Base-by-base conservation (phyloP, 2,797 vertebrate species). In the Pipistrellus kuhlii region DNA sequence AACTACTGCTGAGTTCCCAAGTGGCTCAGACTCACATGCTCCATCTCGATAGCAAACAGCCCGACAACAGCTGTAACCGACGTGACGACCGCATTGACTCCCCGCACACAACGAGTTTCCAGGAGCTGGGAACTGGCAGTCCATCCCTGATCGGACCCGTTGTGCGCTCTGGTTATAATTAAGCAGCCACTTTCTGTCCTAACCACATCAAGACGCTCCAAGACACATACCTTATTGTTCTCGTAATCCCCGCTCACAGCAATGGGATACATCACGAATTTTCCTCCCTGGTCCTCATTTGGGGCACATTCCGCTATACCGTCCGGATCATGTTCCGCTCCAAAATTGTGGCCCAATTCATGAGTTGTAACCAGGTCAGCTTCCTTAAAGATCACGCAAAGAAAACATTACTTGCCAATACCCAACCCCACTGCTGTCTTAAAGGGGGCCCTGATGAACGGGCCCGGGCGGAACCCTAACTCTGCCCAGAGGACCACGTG, bases 211-310 rank as follows among this genome's bases (percentile, higher is more conserved):
- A 69, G 35, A 83, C 21, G 53, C 23, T 7, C 38, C 51, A 27
- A 20, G 46, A 20, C 12, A 71, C 41, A 10, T 98, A 99, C 99
- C 99, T 99, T 99, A 97, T 99, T 99, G 97, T 99, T 99, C 93
- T 98, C 95, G 11, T 99, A 99, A 95, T 99, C 99, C 32, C 99
- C 99, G 6, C 99, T 99, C 97, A 99, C 99, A 88, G 99, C 99
- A 18, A 99, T 99, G 27, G 99, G 99, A 84, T 99, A 99, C 99
- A 99, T 99, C 48, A 99, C 99, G 0, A 98, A 99, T 95, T 99
- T 99, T 14, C 99, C 99, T 20, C 99, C 99, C 1, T 99, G 97
- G 84, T 99, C 99, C 30, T 99, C 99, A 18, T 97, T 99, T 57
- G 99, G 99, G 25, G 99, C 99, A 87, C 99, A 99, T 83, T 97